Conservation (phyloP, 1,140 invertebrate species). For the Zaprionus davidi region DNA sequence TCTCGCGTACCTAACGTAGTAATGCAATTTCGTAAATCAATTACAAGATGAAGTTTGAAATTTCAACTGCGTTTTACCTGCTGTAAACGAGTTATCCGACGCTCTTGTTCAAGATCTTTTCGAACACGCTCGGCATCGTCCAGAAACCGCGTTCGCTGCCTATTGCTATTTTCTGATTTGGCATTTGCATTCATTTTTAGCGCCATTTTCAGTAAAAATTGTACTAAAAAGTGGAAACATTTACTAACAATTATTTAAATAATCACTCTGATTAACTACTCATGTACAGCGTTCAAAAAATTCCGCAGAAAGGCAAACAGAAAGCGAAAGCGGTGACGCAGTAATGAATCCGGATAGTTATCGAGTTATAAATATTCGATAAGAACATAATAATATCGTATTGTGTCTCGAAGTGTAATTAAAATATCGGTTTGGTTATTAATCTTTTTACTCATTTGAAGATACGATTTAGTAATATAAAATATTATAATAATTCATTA, state of each 20-base stretch:
- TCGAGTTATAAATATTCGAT: neutral
- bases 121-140: constrained; percentile 59
- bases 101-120: constrained; percentile 74
- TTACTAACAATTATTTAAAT: constrained; percentile 36
- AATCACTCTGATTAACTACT: constrained; percentile 44
- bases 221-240: constrained; percentile 17
- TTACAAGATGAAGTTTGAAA: constrained; percentile 4
- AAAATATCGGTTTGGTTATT: neutral
- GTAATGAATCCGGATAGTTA: constrained; percentile 2
- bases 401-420: neutral
- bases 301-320: constrained; percentile 42
- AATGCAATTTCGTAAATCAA: constrained; percentile 15
- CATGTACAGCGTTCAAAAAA: constrained; percentile 63
- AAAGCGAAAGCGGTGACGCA: constrained; percentile 46
- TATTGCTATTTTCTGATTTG: constrained; percentile 41
- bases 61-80: constrained; percentile 64
- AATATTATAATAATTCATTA: neutral
- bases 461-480: no score
- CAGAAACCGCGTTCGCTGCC: constrained; percentile 31
- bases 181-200: constrained; percentile 54
- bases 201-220: constrained; percentile 48
- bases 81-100: constrained; percentile 74
- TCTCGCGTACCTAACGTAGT: constrained; percentile 68
- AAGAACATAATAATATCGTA: neutral
- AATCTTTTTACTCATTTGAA: neutral